phyloP scores from a whole-genome alignment of 35 echinoderm and acorn worm species.

The Amphiura filiformis region DNA sequence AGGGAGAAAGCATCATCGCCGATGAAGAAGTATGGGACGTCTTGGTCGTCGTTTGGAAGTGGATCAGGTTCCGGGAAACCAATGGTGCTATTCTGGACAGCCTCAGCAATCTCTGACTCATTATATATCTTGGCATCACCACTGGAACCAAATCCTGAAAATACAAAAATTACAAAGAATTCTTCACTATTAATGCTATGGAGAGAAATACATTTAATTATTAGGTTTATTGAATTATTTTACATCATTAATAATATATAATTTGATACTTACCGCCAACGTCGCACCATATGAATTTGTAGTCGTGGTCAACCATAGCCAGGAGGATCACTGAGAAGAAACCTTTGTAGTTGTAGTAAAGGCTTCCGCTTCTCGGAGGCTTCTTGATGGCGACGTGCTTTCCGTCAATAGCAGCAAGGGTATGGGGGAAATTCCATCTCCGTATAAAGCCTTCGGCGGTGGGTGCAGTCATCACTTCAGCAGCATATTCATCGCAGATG shows the following conservation, averaged over 20 bases:
- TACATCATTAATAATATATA: too few species aligned
- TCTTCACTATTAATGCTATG: neutral
- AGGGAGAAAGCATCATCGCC: constrained; percentile 47
- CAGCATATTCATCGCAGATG: constrained; percentile 47
- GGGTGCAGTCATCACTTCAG: constrained; percentile 49
- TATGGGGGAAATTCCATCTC: constrained; percentile 77
- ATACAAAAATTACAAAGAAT: too few species aligned
- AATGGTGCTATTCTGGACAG: constrained; percentile 30
- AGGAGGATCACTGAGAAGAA: constrained; percentile 53
- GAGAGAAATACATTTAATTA: too few species aligned
- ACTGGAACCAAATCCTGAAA: too few species aligned
- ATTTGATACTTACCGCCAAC: constrained; percentile 5
- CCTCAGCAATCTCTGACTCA: constrained; percentile 35
- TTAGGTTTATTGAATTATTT: too few species aligned
- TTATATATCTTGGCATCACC: constrained; percentile 47
- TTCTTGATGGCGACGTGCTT: constrained; percentile 50
- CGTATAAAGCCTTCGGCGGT: constrained; percentile 31
- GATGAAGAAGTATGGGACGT: constrained; percentile 65
- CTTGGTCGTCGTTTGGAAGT: constrained; percentile 37
- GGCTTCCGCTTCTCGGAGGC: constrained; percentile 48
- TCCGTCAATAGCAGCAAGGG: constrained; percentile 49
- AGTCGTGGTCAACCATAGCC: constrained; percentile 41
- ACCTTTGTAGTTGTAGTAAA: constrained; percentile 60
- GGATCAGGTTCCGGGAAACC: constrained; percentile 25
- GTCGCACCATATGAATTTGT: constrained; percentile 38